Base-by-base conservation (phyloP, 1,140 invertebrate species). In the Euglossa dilemma region DNA sequence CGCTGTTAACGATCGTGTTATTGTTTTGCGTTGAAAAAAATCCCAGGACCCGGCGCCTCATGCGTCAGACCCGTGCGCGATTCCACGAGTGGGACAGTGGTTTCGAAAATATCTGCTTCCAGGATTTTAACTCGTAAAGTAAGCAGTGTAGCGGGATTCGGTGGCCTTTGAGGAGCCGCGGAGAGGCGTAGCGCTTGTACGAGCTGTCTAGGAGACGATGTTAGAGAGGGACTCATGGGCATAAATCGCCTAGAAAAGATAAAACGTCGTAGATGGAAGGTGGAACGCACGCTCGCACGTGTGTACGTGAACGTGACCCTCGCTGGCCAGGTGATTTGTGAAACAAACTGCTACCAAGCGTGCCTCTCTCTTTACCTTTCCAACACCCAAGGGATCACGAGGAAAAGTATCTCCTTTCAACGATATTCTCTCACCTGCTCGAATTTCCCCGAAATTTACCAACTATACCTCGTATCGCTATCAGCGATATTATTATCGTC, bases 221-320 rank as follows among this genome's bases (percentile, higher is more conserved):
- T 71, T 83, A 71, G 81, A 71, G 50, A 28, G 75, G 71, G 75
- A 14, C 28, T 28, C 36, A 16, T 36, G 66, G 52, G 57, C 66
- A 83, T 83, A 83, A 83, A 83, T 83, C 75, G 75, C 75, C 66
- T 83, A 83, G 75, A 50, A 83, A 56, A 83, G 81, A 83, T 83
- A 83, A 83, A 83, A 71, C 67, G 64, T 77, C 63, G 64, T 54
- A 25, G 81, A 75, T 56, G 79, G 79, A 56, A 64, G 80, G 72
- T 82, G 80, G 72, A 61, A 73, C 80, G 52, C 80, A 63, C 43
- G 56, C 59, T 61, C 67, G 69, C 69, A 43, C 47, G 57, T 80
- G 71, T 57, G 45, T 50, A 80, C 47, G 57, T 80, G 78, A 63
- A 64, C 80, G 80, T 76, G 80, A 76, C 72, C 79, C 50, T 82